Evolutionary conservation across 2,797 vertebrate genomes (phyloP), one percentile per base, ranked within the genome.

Genomic region (Melanotaenia nigrans): DNA sequence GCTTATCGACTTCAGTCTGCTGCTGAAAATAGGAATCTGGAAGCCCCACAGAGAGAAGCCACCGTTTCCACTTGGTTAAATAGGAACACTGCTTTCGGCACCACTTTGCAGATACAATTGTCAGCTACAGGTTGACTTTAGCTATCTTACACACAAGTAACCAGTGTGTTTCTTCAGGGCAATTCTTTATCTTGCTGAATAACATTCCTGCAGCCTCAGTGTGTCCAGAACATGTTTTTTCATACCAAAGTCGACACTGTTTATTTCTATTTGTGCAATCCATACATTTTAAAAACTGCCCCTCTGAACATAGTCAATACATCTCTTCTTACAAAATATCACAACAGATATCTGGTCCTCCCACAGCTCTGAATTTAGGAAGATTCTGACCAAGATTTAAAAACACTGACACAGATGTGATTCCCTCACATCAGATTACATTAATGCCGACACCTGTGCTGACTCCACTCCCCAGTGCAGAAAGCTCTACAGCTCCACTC

Each of bases 1-100:
- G 76, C 81, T 79, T 87, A 90, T 91, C 71, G 81, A 85, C 85
- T 79, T 69, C 74, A 82, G 75, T 60, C 79, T 80, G 69, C 72
- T 30, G 78, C 68, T 79, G 74, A 83, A 71, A 81, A 82, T 75
- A 73, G 87, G 60, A 80, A n/a, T 61, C 72, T 45, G 68, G 61
- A 68, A 54, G 58, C 63, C 75, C 78, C 64, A 53, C 58, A 63
- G 82, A 79, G 77, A 88, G 69, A 49, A 14, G 38, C 25, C 38
- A 14, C 59, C 1, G 54, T 75, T 84, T 86, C 75, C 78, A 83
- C 77, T 45, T 42, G 59, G 75, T 76, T 85, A 75, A 81, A 81
- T 71, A 70, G 8, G n/a, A 77, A 84, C 73, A 67, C 75, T 36
- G 38, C 69, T 82, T 75, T 88, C 68, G 66, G 73, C 79, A 72